Evolutionary conservation across 2,888 invertebrate genomes (phyloP), one percentile per base, ranked within the genome.

Genomic region (Dynastes hyllus): DNA sequence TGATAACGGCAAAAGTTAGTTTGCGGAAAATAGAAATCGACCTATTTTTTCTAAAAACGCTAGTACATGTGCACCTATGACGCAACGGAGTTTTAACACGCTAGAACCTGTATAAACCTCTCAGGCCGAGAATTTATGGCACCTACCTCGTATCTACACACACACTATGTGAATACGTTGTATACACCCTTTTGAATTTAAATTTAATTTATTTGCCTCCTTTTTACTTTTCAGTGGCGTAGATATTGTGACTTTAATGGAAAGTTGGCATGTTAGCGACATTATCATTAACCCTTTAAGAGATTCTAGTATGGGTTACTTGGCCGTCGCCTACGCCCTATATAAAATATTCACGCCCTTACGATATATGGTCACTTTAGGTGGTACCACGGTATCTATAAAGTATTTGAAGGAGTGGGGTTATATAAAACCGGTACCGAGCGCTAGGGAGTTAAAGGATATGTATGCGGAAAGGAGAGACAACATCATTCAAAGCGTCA

Each of bases 331-430:
- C 0, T 96, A 97, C 89, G 94, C 97, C 61, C 91, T 98, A 84
- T 99, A 98, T 89, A 99, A 99, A 91, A 91, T 99, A 83, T 94
- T 94, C 40, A 96, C 98, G 8, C 98, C 98, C 2, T 88, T 95
- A 13, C 91, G 98, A 83, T 98, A 98, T 89, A 94, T 97, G n/a
- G 94, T 97, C 1, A 98, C 98, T 70, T 88, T 98, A 87, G 96
- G 95, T 83, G 96, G 96, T 66, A 97, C 98, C 27, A 97, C 97
- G 22, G 88, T 95, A 86, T 93, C 95, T 6, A 97, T 98, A 79
- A 96, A 93, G 85, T 95, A 94, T 85, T 90, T 98, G 82, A 94
- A 93, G 83, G 92, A 92, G 84, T 91, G 93, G 87, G 98, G 98
- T 71, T 94, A 94, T 88, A 95, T 97, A 80, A 94, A 94, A 87